A percentile compares a stretch with the other conserved stretches of the same genome.
phyloP scores from a whole-genome alignment of 2,113 vertebrate species.

The Craseonycteris thonglongyai region DNA sequence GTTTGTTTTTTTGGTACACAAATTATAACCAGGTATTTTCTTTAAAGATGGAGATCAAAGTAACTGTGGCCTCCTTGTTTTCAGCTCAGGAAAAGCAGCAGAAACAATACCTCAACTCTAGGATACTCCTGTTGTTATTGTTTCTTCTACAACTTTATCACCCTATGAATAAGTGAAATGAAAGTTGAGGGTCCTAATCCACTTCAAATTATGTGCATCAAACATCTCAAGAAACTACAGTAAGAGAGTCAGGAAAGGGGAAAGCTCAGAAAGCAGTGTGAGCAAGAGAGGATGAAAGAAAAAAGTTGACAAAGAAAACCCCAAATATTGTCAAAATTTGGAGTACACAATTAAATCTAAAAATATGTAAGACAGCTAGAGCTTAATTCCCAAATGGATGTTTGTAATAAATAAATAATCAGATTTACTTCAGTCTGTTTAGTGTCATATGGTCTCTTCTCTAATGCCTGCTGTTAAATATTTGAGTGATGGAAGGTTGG shows the following conservation, averaged over 20 bases:
- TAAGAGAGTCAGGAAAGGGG: background rate
- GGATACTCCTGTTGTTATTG: background rate
- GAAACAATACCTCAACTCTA: background rate
- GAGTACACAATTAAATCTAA: background rate
- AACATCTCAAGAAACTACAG: background rate
- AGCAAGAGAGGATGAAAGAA: background rate
- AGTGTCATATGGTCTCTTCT: slow-evolving; percentile 3
- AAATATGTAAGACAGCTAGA: background rate
- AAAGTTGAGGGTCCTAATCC: background rate
- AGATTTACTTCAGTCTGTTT: background rate
- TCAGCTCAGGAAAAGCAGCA: background rate
- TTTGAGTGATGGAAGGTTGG: slow-evolving; percentile 33
- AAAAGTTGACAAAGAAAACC: background rate
- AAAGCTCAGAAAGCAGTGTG: background rate
- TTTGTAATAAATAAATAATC: background rate
- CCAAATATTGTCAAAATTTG: background rate
- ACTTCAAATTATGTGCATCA: background rate
- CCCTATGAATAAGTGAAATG: background rate
- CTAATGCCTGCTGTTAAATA: background rate
- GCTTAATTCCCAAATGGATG: background rate
- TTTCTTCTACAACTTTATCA: background rate
- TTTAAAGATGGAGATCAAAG: background rate
- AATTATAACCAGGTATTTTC: background rate
- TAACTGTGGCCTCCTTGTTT: background rate
- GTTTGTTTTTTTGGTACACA: background rate